phyloP scores from a whole-genome alignment of 2,113 vertebrate genomes.

The Hyla sarda region DNA sequence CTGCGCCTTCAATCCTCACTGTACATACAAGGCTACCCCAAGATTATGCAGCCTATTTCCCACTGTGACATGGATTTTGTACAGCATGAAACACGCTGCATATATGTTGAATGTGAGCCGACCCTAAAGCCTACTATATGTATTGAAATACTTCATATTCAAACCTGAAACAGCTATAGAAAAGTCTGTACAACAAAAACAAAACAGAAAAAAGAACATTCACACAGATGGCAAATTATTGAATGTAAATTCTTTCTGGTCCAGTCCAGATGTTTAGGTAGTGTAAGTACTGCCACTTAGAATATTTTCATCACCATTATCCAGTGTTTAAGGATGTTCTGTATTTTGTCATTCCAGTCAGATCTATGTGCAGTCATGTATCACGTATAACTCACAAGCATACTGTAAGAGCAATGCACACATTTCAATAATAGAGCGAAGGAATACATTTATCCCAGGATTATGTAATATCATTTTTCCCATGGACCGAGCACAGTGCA shows the following conservation, averaged over 20 bases:
- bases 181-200: background rate
- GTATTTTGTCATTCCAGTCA: constrained; percentile 26
- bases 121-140: background rate
- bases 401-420: background rate
- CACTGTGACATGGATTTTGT: no score
- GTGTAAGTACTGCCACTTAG: constrained; percentile 39
- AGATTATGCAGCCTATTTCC: no score
- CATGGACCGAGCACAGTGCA: no score
- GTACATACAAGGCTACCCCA: no score
- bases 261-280: constrained; percentile 52
- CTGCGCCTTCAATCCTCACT: no score
- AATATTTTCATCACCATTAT: constrained; percentile 56
- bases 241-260: constrained; percentile 36
- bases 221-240: constrained; percentile 57
- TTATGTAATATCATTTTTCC: background rate
- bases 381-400: background rate
- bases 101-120: no score
- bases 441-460: background rate
- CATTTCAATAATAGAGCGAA: background rate
- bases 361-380: constrained; percentile 11
- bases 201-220: constrained; percentile 12
- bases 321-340: constrained; percentile 44
- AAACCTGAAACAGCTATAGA: background rate
- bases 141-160: background rate
- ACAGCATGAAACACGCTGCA: no score